Evolutionary conservation across 1,140 invertebrate species (phyloP).

Genomic region (Sogatella furcifera): DNA sequence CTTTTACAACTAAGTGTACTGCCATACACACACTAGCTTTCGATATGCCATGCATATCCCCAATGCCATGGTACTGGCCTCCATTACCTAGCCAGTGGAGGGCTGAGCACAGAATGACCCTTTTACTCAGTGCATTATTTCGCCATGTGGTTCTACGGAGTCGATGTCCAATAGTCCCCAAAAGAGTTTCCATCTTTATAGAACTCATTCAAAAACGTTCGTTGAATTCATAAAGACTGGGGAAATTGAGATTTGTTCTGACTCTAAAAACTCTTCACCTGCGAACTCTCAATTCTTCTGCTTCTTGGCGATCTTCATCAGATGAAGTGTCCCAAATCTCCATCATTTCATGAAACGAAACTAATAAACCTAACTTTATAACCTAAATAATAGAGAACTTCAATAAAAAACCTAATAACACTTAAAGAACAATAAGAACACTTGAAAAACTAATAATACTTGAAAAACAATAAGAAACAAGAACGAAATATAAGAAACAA

Average conservation of each 20-base stretch:
- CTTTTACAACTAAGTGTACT: conserved; percentile 17
- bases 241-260: not conserved
- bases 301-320: too few species aligned
- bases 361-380: too few species aligned
- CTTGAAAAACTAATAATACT: too few species aligned
- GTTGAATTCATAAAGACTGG: not conserved
- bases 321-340: too few species aligned
- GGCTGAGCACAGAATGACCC: not conserved
- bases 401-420: too few species aligned
- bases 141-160: not conserved
- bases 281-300: too few species aligned
- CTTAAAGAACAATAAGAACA: too few species aligned
- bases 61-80: conserved; percentile 17
- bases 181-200: not conserved
- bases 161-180: not conserved
- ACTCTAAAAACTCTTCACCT: too few species aligned
- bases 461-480: too few species aligned
- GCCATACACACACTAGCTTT: conserved; percentile 21
- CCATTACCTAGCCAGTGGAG: conserved; percentile 24
- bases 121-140: not conserved
- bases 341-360: too few species aligned
- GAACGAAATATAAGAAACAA: too few species aligned
- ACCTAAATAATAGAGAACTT: too few species aligned
- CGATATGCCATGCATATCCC: conserved; percentile 20
- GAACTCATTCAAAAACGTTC: not conserved